Evolutionary conservation across 2,797 vertebrate species (phyloP), one percentile per base, ranked within the genome.

Genomic region (Sebastes trivittatus): DNA sequence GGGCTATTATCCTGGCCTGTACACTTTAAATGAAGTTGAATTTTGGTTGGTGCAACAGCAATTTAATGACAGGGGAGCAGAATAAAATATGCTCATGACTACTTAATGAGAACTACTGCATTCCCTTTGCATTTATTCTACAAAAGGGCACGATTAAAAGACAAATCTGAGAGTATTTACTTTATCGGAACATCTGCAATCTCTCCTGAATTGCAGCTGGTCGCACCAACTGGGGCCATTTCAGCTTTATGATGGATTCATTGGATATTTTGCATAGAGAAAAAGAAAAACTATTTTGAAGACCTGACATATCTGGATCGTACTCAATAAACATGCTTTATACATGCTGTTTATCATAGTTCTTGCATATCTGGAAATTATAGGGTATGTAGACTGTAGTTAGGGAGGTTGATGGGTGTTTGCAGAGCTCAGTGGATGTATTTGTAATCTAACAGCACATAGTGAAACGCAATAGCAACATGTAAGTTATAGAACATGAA

Each of bases 261-360:
- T 81, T 71, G 20, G 18, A 59, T 75, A 23, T 65, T 65, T 59
- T 11, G 60, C 23, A 55, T 16, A 18, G 4, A 60, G 22, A 29
- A 36, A 60, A 69, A 69, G 18, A 66, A 32, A 30, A 52, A 30
- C 10, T 6, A 18, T 58, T 66, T 9, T 11, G 8, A 49, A 2
- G 30, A 72, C 8, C 42, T 49, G 66, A 81, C 34, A 80, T n/a
- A 54, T 38, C 59, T 59, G 38, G 30, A 11, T 73, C 42, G 64
- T n/a, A n/a, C 22, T 64, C 56, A 60, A 65, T 75, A 76, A 84
- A 73, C 60, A 59, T 38, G 36, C 80, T 67, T 85, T 76, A 64
- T 69, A 23, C 7, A 13, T 70, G 54, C 11, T n/a, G 32, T 79
- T 85, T 32, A 62, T 69, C 49, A 29, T 8, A 16, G 34, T 69